These are phyloP conservation scores for Melangyna quadrimaculata DNA, from an alignment of 2,888 invertebrate genomes.

Conservation along the genomic window DNA sequence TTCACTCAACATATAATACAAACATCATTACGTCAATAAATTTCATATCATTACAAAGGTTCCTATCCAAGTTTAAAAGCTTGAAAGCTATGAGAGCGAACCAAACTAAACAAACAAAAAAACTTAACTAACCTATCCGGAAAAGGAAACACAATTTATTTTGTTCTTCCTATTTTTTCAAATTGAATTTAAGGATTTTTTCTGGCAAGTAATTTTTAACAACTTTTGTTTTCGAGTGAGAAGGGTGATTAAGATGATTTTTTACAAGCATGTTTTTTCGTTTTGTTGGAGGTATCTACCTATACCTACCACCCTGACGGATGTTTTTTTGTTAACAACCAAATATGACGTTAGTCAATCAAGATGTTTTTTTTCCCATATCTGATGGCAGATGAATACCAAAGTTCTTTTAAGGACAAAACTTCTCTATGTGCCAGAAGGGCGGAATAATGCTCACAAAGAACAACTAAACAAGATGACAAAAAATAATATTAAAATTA, in stretches of 20 bases:
- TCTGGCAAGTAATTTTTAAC: background rate
- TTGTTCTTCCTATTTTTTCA: background rate
- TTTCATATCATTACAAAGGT: background rate
- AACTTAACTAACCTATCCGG: background rate
- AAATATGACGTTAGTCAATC: conserved; percentile 64
- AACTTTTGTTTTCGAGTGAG: background rate
- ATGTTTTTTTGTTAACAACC: conserved; percentile 5
- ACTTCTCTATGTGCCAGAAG: conserved; percentile 21
- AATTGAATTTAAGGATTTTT: background rate
- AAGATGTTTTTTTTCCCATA: conserved; percentile 35
- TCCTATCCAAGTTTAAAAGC: background rate
- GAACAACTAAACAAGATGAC: background rate
- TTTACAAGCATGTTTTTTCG: background rate
- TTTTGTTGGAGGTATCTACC: background rate
- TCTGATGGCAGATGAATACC: conserved; percentile 32
- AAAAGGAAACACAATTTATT: background rate
- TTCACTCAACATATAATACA: background rate
- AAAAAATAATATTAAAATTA: background rate
- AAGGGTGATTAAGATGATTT: background rate
- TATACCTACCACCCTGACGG: too few relatives aligned
- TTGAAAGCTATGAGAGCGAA: background rate
- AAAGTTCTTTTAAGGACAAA: conserved; percentile 32
- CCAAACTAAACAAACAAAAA: too few relatives aligned
- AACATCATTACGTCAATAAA: background rate
- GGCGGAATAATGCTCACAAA: conserved; percentile 2